These are phyloP conservation scores for Listrodromus nycthemerus DNA, from an alignment of 2,888 invertebrate species.

Conservation along the genomic window DNA sequence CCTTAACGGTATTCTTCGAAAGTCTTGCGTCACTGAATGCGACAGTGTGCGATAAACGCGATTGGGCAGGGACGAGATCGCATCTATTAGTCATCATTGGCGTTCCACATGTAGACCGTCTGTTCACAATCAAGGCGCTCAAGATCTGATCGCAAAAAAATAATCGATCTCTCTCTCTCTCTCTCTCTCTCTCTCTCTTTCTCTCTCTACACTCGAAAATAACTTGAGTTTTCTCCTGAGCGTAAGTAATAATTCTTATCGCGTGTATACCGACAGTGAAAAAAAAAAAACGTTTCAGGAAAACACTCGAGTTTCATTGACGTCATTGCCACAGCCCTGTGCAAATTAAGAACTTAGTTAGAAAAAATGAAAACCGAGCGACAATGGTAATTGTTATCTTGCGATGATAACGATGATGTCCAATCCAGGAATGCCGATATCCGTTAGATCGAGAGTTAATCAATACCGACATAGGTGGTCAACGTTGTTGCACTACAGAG, in stretches of 20 bases:
- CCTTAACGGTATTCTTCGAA: background rate
- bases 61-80: slow-evolving; percentile 10
- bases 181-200: too few species aligned
- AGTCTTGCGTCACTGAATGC: slow-evolving; percentile 7
- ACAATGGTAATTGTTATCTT: slow-evolving; percentile 5
- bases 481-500: background rate
- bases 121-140: background rate
- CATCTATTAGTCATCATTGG: slow-evolving; percentile 41
- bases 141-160: background rate
- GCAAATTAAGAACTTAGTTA: background rate
- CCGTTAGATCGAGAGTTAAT: slow-evolving; percentile 6
- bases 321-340: background rate
- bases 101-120: slow-evolving; percentile 34
- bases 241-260: background rate
- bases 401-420: slow-evolving; percentile 9
- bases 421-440: background rate
- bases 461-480: slow-evolving; percentile 5
- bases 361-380: background rate
- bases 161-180: too few species aligned
- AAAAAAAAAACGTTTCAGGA: background rate
- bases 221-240: background rate
- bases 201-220: background rate
- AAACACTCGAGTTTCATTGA: background rate
- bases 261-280: background rate
- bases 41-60: slow-evolving; percentile 9